Evolutionary conservation across 1,140 invertebrate species (phyloP), one percentile per base, ranked within the genome.

Genomic region (Temnothorax longispinosus): DNA sequence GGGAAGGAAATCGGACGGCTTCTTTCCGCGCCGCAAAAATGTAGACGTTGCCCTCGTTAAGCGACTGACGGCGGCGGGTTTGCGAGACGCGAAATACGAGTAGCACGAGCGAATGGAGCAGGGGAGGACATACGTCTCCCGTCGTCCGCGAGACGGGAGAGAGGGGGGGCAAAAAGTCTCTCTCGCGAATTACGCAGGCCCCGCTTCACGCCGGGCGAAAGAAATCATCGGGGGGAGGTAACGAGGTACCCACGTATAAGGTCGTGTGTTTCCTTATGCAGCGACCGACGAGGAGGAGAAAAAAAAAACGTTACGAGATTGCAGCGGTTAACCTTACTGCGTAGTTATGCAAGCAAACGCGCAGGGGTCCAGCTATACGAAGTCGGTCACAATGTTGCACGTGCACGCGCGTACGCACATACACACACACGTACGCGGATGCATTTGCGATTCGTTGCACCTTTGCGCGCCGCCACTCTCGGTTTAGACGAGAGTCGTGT

Each of bases 161-260:
- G 11, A 2, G 35, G 44, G 3, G 3, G 27, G 21, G 67, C 54
- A 82, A 87, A 81, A 87, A 87, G 27, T 58, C 21, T 41, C 58
- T 71, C 58, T 64, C 47, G 72, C 72, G 75, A 64, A 74, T 78
- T 86, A 88, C 41, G 84, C 85, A 86, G 69, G 54, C 27, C 27
- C 27, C 27, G 27, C 67, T 60, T 69, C 69, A 47, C 75, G 71
- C 72, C 72, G 62, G 50, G 35, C 60, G 52, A 67, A 87, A 87
- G 76, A 81, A 85, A 76, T 87, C 58, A 80, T 71, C 60, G 74
- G 86, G 11, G 60, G 74, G 86, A 10, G 60, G 58, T 90, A 90
- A 90, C 86, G 69, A 91, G 89, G 54, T 32, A 41, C 65, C 65
- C 65, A 3, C 50, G 21, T 87, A 76, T 76, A 87, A 87, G 85